A percentile compares a stretch with the other conserved stretches of the same genome.
These are phyloP conservation scores for Ceuthmochares aereus DNA, from an alignment of 2,113 vertebrate species.

Conservation along the genomic window DNA sequence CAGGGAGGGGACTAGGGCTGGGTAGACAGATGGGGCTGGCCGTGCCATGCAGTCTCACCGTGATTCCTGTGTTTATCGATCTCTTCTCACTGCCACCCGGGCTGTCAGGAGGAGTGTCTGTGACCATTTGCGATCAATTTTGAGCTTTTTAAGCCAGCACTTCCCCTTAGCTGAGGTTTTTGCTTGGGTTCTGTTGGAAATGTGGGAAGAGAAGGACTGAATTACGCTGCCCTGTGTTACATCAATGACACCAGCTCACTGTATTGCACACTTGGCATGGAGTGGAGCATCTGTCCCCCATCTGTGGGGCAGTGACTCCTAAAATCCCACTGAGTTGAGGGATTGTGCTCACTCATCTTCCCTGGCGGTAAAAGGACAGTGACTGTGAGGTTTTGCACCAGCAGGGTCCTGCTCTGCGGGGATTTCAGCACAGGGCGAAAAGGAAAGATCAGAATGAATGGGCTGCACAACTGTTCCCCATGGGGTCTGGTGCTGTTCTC, in stretches of 20 bases:
- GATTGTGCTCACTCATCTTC: not conserved
- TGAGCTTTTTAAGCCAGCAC: not conserved
- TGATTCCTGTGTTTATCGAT: not conserved
- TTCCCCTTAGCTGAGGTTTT: not conserved
- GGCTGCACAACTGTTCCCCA: not conserved
- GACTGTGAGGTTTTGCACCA: not conserved
- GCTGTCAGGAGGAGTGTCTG: not conserved
- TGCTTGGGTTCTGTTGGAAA: not conserved
- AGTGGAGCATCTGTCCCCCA: not conserved
- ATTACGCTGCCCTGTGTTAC: not conserved
- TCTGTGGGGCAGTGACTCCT: not conserved
- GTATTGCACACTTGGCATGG: not conserved
- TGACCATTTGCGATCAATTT: not conserved
- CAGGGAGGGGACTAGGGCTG: not conserved
- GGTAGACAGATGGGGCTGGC: not conserved
- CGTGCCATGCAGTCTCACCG: rapidly evolving
- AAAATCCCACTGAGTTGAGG: not conserved
- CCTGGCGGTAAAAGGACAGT: not conserved
- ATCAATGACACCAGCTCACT: not conserved
- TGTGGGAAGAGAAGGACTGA: not conserved
- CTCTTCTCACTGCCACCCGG: not conserved
- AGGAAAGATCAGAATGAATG: not conserved
- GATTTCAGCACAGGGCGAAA: not conserved
- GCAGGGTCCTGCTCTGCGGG: not conserved
- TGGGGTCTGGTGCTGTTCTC: not conserved